Percentiles rank a stretch among this genome's conserved stretches.
phyloP scores from a whole-genome alignment of 2,113 vertebrate species.

The Orthochromis malagaraziensis region DNA sequence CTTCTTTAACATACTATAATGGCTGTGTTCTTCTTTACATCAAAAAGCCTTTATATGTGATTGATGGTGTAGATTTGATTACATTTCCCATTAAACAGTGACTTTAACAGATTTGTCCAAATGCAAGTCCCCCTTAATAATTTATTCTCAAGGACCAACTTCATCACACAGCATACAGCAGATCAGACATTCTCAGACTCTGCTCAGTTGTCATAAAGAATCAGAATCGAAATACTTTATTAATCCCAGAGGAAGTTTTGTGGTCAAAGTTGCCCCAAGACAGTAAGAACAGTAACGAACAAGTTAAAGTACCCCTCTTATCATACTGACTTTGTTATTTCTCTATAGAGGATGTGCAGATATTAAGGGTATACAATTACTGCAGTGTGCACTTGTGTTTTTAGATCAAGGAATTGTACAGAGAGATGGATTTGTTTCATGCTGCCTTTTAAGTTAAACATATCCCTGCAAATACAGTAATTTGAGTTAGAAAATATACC shows the following conservation, averaged over 20 bases:
- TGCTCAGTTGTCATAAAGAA: neutral
- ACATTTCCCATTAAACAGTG: neutral
- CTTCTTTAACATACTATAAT: neutral
- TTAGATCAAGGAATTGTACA: neutral
- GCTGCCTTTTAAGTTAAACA: neutral
- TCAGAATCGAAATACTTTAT: neutral
- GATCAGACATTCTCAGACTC: neutral
- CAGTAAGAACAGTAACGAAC: fast-evolving
- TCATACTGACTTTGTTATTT: neutral
- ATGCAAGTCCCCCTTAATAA: neutral
- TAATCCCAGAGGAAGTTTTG: neutral
- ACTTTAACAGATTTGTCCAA: neutral
- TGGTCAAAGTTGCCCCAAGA: neutral
- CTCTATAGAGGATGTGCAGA: neutral
- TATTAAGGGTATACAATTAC: neutral
- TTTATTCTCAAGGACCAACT: neutral
- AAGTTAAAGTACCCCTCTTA: neutral
- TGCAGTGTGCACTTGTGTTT: neutral
- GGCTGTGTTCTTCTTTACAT: neutral
- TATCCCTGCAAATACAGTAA: neutral
- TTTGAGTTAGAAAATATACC: neutral
- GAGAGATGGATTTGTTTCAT: neutral
- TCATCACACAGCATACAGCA: neutral
- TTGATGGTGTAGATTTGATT: neutral
- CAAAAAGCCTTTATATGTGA: neutral